phyloP scores from a whole-genome alignment of 2,113 vertebrate genomes.

The Danionella cerebrum region DNA sequence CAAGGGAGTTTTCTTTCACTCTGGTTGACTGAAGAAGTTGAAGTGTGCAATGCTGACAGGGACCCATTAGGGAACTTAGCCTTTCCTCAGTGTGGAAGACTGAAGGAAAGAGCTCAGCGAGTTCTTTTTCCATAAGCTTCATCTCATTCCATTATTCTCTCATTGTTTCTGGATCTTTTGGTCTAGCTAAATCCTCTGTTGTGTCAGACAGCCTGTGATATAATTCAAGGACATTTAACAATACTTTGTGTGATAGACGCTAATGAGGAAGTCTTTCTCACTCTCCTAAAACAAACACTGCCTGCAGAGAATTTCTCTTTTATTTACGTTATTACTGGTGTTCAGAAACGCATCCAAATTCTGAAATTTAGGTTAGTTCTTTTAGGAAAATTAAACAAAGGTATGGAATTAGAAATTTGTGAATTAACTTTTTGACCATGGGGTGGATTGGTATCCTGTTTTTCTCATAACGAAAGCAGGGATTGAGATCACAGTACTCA shows the following conservation, averaged over 20 bases:
- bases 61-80: slow-evolving; percentile 36
- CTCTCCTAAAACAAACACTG: neutral
- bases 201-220: neutral
- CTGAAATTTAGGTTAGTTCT: slow-evolving; percentile 10
- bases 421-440: too few relatives aligned
- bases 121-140: slow-evolving; percentile 18
- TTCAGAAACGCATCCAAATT: neutral
- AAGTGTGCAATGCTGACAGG: slow-evolving; percentile 38
- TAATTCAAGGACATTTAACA: slow-evolving; percentile 7
- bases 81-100: slow-evolving; percentile 23
- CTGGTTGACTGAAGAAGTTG: slow-evolving; percentile 39
- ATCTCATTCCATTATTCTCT: slow-evolving; percentile 5
- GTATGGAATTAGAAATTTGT: too few relatives aligned
- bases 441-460: too few relatives aligned
- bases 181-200: neutral
- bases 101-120: slow-evolving; percentile 10
- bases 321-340: neutral
- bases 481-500: too few relatives aligned
- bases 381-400: neutral
- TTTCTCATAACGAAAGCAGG: too few relatives aligned
- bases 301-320: neutral
- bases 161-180: neutral
- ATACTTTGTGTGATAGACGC: slow-evolving; percentile 1
- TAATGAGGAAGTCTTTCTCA: neutral
- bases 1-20: slow-evolving; percentile 27